Evolutionary conservation across 2,888 invertebrate genomes (phyloP).

Genomic region (Serripes groenlandicus): DNA sequence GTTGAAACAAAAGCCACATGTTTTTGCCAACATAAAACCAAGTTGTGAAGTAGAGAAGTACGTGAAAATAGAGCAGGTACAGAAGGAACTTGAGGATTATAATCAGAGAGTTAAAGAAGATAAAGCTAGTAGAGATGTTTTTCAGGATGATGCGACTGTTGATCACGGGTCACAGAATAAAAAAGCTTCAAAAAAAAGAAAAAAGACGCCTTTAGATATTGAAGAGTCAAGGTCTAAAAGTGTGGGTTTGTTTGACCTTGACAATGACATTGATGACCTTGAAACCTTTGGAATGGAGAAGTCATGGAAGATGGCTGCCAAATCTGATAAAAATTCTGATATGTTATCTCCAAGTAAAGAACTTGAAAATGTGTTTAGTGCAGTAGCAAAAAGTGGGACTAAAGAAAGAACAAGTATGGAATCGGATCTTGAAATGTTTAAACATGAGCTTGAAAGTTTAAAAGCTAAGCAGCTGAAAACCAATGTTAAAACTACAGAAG

Average conservation of each 20-base stretch:
- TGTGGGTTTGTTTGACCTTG: slow-evolving; percentile 66
- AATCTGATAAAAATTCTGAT: slow-evolving; percentile 6
- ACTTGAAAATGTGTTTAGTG: not conserved
- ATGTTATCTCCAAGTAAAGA: not conserved
- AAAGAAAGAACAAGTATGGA: slow-evolving; percentile 18
- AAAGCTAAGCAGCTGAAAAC: slow-evolving; percentile 16
- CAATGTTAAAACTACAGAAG: not conserved
- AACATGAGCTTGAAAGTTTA: slow-evolving; percentile 43
- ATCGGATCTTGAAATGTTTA: slow-evolving; percentile 41
- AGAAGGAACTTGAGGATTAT: slow-evolving; percentile 27
- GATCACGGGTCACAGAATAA: not conserved
- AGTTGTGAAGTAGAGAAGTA: slow-evolving; percentile 16
- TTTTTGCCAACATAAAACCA: slow-evolving; percentile 57
- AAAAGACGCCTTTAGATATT: not conserved
- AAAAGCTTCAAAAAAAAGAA: not conserved
- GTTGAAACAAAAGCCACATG: slow-evolving; percentile 52
- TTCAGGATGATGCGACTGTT: not conserved
- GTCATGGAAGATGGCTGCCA: not conserved
- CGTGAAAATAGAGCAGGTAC: slow-evolving; percentile 22
- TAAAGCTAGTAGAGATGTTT: not conserved
- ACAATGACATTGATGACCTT: slow-evolving; percentile 68
- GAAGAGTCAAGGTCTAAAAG: slow-evolving; percentile 13
- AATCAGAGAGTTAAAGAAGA: slow-evolving; percentile 1
- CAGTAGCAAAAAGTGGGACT: not conserved
- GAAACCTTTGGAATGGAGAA: slow-evolving; percentile 67